phyloP scores from a whole-genome alignment of 2,113 vertebrate species.

The Carettochelys insculpta region DNA sequence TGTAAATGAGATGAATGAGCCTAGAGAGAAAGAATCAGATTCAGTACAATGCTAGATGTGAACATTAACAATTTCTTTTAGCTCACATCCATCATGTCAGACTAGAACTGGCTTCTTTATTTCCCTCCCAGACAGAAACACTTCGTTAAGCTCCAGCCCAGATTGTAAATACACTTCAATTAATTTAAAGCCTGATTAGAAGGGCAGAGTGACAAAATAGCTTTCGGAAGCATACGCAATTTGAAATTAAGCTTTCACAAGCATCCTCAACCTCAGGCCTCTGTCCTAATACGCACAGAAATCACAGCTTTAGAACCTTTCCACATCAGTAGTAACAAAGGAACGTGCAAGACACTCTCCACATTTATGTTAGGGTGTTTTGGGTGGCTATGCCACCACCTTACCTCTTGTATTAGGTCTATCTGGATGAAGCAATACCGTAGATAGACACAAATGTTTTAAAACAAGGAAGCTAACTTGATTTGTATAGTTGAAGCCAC shows the following conservation, averaged over 20 bases:
- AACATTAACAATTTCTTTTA: constrained; percentile 26
- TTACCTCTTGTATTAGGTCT: not conserved
- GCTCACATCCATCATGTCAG: constrained; percentile 21
- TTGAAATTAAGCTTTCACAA: not conserved
- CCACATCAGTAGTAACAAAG: not conserved
- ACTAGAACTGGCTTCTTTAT: not conserved
- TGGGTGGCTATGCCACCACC: not conserved
- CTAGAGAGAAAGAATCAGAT: not conserved
- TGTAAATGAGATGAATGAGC: constrained; percentile 18
- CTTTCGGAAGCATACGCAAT: not conserved
- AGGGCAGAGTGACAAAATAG: not conserved
- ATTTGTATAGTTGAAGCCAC: not conserved
- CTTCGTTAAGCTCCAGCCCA: constrained; percentile 3
- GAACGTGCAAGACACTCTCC: not conserved
- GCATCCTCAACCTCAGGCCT: not conserved
- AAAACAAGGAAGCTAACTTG: too few relatives aligned
- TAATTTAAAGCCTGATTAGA: not conserved
- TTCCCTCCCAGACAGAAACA: not conserved
- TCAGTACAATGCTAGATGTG: constrained; percentile 6
- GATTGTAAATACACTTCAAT: constrained; percentile 11
- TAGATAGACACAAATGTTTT: not conserved
- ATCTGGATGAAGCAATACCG: not conserved
- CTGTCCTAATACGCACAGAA: not conserved
- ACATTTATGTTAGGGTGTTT: not conserved
- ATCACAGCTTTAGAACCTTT: not conserved